Base-by-base conservation (phyloP, 2,888 invertebrate genomes). In the Agriotes lineatus region DNA sequence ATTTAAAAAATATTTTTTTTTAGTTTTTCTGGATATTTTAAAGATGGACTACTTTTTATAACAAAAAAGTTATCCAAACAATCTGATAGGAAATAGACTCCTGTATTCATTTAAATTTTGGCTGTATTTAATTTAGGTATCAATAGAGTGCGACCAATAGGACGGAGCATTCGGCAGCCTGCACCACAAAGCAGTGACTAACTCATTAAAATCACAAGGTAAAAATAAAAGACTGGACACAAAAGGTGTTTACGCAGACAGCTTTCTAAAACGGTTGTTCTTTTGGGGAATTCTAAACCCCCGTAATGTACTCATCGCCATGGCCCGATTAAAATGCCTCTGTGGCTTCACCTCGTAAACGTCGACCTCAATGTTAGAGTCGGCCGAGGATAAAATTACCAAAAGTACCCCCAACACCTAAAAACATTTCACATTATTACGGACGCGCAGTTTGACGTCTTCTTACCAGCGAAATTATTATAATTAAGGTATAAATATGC, bases 271-370 rank as follows among this genome's bases (percentile, higher is more conserved):
- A 56, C 78, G 76, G 68, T 75, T 76, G 20, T 74, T 77, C 66
- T 77, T 80, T 74, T 78, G 77, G n/a, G 80, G 72, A 44, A 82
- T 75, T 33, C 79, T 80, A 6, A 88, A 76, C 45, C 90, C 89
- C 48, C 90, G 88, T 44, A 96, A 86, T 57, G 94, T 93, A 10
- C 94, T 88, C 94, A 95, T 95, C 12, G 95, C 94, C 92, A 95
- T 93, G 10, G 95, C 94, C 76, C 95, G 88, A 85, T 95, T 95
- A 84, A 95, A 95, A 81, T 95, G 94, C 30, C 95, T 89, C 77
- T 93, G 93, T 4, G 91, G 89, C 81, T 91, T 92, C 77, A 88
- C 87, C 72, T 90, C 90, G 85, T 87, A 10, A 80, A 84, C 45
- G 87, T 89, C 71, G 79, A 77, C 72, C 18, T 84, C 82, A 6